These are phyloP conservation scores for Protomyctophum bolini DNA, from an alignment of 2,113 vertebrate genomes.

Conservation along the genomic window DNA sequence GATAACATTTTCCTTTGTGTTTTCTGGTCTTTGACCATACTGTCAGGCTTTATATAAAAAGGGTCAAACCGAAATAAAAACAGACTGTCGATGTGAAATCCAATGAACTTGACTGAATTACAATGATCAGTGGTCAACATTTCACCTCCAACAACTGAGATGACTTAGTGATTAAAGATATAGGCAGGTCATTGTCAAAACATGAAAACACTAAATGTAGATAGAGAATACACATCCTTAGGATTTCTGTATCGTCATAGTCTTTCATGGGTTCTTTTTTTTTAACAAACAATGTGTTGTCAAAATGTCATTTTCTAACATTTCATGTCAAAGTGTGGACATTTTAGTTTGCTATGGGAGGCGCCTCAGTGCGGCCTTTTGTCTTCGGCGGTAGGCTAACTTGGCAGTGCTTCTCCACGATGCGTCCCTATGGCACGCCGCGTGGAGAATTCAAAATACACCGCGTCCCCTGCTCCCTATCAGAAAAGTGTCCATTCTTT, in stretches of 20 bases:
- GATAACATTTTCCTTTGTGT: slow-evolving; percentile 1
- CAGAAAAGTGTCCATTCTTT: neutral
- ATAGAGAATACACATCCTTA: slow-evolving; percentile 3
- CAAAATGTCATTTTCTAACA: slow-evolving; percentile 4
- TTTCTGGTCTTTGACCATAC: slow-evolving; percentile 10
- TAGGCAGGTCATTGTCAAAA: neutral
- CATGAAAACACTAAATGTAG: slow-evolving; percentile 9
- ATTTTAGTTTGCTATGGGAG: neutral
- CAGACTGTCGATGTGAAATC: neutral
- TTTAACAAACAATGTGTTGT: too few relatives aligned
- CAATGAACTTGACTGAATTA: slow-evolving; percentile 9
- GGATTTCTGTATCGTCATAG: slow-evolving; percentile 4
- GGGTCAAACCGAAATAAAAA: slow-evolving; percentile 1
- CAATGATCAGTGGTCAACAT: slow-evolving; percentile 21
- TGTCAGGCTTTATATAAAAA: neutral
- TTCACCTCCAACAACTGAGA: slow-evolving; percentile 3
- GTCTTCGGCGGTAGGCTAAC: neutral
- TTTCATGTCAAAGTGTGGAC: slow-evolving; percentile 14
- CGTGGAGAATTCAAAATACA: neutral
- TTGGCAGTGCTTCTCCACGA: neutral
- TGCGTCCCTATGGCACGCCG: neutral
- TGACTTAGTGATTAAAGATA: slow-evolving; percentile 9
- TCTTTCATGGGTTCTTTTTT: too few relatives aligned
- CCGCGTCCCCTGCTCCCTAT: neutral
- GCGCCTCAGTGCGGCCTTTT: neutral